Base-by-base conservation (phyloP, 2,797 vertebrate species). In the Moxostoma hubbsi region DNA sequence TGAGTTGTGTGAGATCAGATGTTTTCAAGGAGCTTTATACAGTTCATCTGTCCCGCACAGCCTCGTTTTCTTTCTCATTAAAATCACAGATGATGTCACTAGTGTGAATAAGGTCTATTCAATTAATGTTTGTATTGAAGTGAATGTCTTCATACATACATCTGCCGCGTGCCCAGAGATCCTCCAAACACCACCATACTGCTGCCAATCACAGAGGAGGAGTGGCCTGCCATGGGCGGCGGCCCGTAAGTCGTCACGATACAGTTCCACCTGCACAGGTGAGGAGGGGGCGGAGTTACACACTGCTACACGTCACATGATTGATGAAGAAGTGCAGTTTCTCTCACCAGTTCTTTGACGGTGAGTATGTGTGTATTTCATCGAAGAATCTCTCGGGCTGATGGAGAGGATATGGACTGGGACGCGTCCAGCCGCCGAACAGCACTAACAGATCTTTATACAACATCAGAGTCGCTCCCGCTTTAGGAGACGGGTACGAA, bases 141-240 rank as follows among this genome's bases (percentile, higher is more conserved):
- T 24, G 24, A 24, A 24, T 24, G 24, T 24, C 7, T 1, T 9
- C 49, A 62, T 12, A 79, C 90, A 10, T 83, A 99, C 98, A 99
- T 99, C 88, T 99, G 98, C n/a, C 97, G 93, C 10, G 97, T 97
- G 73, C 98, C 98, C 0, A 99, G 91, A 0, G 97, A 99, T 18
- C 98, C 98, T 15, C 98, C 98, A 1, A 99, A 99, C 84, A 99
- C 98, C 9, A 99, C 95, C 98, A 99, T 99, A 65, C 93, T 96
- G 89, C 96, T 96, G 53, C 94, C 93, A 2, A 99, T 97, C 24
- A 99, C 98, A 11, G 98, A 99, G 9, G 96, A 97, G 3, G 98
- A 99, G 84, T 99, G 98, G 18, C 98, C 98, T 0, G 98, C 98
- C 97, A 99, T 99, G 6, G 98, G 98, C 58, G 97, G 98, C 45